Conservation (phyloP, 2,888 invertebrate species). For the Ditylenchus weischeri region DNA sequence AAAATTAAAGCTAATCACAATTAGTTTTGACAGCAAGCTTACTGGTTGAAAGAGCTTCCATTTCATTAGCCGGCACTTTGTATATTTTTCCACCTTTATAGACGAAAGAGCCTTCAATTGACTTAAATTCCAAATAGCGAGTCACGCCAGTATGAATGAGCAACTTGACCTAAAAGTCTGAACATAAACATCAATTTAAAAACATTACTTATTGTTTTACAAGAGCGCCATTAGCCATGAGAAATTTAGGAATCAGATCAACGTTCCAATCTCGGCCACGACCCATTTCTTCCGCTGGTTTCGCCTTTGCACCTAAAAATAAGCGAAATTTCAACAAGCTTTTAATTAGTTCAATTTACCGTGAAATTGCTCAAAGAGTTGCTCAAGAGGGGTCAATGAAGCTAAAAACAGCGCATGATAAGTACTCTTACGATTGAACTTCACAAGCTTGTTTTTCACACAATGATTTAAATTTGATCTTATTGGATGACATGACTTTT, state of each 20-base stretch:
- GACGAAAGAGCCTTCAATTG: slow-evolving; percentile 96
- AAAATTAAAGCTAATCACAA: neutral
- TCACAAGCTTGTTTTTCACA: too few relatives aligned
- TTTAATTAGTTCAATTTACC: slow-evolving; percentile 25
- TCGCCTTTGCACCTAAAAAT: slow-evolving; percentile 45
- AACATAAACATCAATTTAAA: neutral
- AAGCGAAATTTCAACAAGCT: neutral
- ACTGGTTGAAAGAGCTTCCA: slow-evolving; percentile 85
- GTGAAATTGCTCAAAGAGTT: slow-evolving; percentile 59
- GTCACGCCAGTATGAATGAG: slow-evolving; percentile 92
- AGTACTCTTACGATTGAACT: too few relatives aligned
- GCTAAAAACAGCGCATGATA: slow-evolving; percentile 63
- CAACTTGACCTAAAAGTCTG: slow-evolving; percentile 69
- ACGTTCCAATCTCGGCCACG: slow-evolving; percentile 90
- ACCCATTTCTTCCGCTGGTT: slow-evolving; percentile 61
- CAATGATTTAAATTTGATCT: too few relatives aligned
- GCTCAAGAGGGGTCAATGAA: slow-evolving; percentile 95
- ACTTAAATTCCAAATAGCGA: slow-evolving; percentile 96
- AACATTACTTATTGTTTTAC: too few relatives aligned
- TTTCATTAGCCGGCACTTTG: slow-evolving; percentile 96
- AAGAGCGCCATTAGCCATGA: slow-evolving; percentile 85
- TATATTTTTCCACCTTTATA: slow-evolving; percentile 95
- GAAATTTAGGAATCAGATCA: slow-evolving; percentile 95
- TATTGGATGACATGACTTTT: too few relatives aligned
- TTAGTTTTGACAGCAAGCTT: slow-evolving; percentile 21